A percentile compares a stretch with the other conserved stretches of the same genome.
phyloP scores from a whole-genome alignment of 2,888 invertebrate genomes.

The Sarcophaga caerulescens region DNA sequence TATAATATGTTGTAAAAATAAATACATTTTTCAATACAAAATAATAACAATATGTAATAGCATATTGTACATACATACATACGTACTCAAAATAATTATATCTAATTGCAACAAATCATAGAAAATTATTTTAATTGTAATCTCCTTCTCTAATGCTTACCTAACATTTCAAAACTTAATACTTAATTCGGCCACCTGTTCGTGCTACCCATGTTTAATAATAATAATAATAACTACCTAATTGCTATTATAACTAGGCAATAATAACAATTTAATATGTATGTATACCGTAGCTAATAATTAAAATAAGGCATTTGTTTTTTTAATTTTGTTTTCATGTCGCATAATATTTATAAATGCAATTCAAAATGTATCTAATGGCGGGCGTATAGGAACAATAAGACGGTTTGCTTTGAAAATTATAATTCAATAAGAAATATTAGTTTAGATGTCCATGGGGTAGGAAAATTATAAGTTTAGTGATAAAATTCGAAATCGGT shows the following conservation, averaged over 20 bases:
- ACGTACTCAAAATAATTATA: slow-evolving; percentile 13
- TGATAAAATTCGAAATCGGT: too few species aligned
- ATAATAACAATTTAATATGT: too few species aligned
- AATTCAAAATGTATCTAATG: slow-evolving; percentile 38
- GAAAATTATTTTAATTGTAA: not conserved
- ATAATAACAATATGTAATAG: not conserved
- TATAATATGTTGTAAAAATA: too few species aligned
- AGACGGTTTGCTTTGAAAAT: slow-evolving; percentile 6
- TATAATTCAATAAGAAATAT: too few species aligned
- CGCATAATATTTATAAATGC: slow-evolving; percentile 49
- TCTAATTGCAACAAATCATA: slow-evolving; percentile 13
- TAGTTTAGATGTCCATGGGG: too few species aligned
- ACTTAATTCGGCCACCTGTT: not conserved
- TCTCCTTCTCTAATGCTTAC: slow-evolving; percentile 4
- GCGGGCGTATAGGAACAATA: slow-evolving; percentile 12
- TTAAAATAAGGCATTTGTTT: slow-evolving; percentile 69
- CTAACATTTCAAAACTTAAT: not conserved
- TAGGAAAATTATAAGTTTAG: too few species aligned
- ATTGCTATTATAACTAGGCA: slow-evolving; percentile 17
- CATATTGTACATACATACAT: not conserved
- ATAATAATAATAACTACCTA: slow-evolving; percentile 37
- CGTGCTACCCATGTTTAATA: slow-evolving; percentile 2
- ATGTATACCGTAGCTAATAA: not conserved
- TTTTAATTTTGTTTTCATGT: slow-evolving; percentile 28
- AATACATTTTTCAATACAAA: not conserved